phyloP scores from a whole-genome alignment of 2,888 invertebrate genomes.

The Athalia rosae region DNA sequence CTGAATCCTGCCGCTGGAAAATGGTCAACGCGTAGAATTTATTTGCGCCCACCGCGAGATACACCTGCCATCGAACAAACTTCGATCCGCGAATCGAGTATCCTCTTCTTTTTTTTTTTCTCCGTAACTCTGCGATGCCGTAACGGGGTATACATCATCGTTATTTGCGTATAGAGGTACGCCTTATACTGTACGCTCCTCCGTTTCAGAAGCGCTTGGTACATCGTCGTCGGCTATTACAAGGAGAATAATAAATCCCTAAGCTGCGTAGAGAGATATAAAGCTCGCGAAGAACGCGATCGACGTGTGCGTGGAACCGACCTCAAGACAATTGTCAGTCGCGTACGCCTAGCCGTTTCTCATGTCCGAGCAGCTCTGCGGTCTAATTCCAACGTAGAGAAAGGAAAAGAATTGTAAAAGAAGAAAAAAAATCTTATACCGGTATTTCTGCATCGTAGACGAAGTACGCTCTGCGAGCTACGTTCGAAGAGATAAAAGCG shows the following conservation, averaged over 20 bases:
- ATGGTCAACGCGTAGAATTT: too few relatives aligned
- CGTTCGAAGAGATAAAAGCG: too few relatives aligned
- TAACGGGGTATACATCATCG: too few relatives aligned
- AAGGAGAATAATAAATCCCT: neutral
- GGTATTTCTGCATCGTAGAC: too few relatives aligned
- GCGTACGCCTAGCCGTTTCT: slow-evolving; percentile 8
- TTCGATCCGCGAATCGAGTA: slow-evolving; percentile 21
- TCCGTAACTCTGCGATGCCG: too few relatives aligned
- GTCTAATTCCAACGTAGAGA: slow-evolving; percentile 18
- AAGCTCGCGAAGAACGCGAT: slow-evolving; percentile 31
- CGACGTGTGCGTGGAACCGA: neutral
- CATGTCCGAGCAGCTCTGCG: slow-evolving; percentile 22
- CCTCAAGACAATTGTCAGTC: slow-evolving; percentile 29
- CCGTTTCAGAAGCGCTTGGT: neutral
- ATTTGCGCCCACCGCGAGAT: too few relatives aligned
- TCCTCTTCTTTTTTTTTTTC: slow-evolving; percentile 35
- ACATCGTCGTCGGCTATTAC: neutral
- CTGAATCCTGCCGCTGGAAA: too few relatives aligned
- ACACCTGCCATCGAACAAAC: neutral
- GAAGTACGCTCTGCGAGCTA: too few relatives aligned
- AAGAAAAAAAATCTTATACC: too few relatives aligned
- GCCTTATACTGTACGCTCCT: too few relatives aligned
- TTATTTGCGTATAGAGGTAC: too few relatives aligned
- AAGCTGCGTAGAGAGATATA: neutral
- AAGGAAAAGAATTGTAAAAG: too few relatives aligned